phyloP scores from a whole-genome alignment of 30 jellyfish, hydroid and myxozoan species.

The Haliclystus octoradiatus region DNA sequence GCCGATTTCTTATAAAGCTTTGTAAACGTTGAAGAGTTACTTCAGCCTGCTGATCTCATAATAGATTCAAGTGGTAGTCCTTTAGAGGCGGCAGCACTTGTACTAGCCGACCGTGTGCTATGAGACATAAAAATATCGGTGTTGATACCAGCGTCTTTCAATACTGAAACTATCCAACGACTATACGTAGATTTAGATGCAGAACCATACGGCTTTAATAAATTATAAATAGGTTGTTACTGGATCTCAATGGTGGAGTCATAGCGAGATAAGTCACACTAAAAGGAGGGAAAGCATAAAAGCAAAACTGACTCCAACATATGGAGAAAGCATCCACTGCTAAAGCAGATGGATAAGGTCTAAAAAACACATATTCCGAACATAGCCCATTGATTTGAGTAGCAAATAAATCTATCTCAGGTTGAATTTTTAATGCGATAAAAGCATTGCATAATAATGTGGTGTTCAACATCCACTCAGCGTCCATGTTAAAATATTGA shows the following conservation, averaged over 20 bases:
- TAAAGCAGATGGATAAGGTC: conserved; percentile 42
- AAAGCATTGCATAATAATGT: neutral
- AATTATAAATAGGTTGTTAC: neutral
- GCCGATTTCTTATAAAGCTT: conserved; percentile 26
- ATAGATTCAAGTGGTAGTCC: neutral
- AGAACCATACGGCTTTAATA: conserved; percentile 7
- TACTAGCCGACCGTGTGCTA: conserved; percentile 7
- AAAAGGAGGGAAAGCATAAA: conserved; percentile 44
- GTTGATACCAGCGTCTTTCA: conserved; percentile 30
- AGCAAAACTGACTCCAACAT: conserved; percentile 23
- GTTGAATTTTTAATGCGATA: neutral
- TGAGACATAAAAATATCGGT: conserved; percentile 15
- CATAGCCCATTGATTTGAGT: conserved; percentile 11
- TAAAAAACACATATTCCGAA: conserved; percentile 16
- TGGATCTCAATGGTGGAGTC: neutral
- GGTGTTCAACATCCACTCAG: conserved; percentile 41
- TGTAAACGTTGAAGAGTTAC: conserved; percentile 19
- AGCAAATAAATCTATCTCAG: conserved; percentile 39
- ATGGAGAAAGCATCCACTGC: conserved; percentile 38
- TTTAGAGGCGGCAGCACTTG: neutral
- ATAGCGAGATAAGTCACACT: conserved; percentile 3
- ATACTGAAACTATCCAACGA: conserved; percentile 25
- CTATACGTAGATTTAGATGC: conserved; percentile 21
- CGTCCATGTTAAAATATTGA: conserved; percentile 13
- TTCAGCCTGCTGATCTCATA: conserved; percentile 28